Conservation (phyloP, 2,888 invertebrate species). For the Petrolisthes cinctipes region DNA sequence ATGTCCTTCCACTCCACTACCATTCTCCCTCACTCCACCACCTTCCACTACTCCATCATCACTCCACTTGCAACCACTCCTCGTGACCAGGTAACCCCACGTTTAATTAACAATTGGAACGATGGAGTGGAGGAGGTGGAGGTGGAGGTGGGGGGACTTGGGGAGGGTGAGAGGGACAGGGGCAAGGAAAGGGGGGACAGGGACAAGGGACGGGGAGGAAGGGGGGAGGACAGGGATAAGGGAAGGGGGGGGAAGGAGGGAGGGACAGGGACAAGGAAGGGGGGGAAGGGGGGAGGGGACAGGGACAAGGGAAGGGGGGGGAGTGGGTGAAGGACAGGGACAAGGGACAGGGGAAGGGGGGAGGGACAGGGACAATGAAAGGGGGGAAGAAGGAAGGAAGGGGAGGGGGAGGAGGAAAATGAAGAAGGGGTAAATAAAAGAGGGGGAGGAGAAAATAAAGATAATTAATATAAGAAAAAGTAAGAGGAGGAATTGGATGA, state of each 20-base stretch:
- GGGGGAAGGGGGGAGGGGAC: too few relatives aligned
- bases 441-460: too few relatives aligned
- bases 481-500: too few relatives aligned
- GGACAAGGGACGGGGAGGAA: background rate
- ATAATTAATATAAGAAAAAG: too few relatives aligned
- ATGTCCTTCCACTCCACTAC: background rate
- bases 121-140: background rate
- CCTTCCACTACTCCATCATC: background rate
- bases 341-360: too few relatives aligned
- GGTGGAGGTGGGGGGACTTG: background rate
- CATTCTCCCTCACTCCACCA: background rate
- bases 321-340: too few relatives aligned
- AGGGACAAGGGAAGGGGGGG: too few relatives aligned
- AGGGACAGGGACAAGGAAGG: too few relatives aligned
- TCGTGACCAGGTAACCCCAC: background rate
- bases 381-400: too few relatives aligned
- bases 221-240: background rate
- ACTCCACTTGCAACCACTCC: background rate
- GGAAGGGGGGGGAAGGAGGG: background rate
- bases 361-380: too few relatives aligned
- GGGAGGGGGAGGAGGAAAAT: too few relatives aligned
- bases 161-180: background rate
- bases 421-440: too few relatives aligned
- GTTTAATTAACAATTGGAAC: background rate
- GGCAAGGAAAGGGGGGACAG: background rate